These are phyloP conservation scores for Tetraodon nigroviridis DNA, from an alignment of 2,113 vertebrate genomes.

Conservation along the genomic window DNA sequence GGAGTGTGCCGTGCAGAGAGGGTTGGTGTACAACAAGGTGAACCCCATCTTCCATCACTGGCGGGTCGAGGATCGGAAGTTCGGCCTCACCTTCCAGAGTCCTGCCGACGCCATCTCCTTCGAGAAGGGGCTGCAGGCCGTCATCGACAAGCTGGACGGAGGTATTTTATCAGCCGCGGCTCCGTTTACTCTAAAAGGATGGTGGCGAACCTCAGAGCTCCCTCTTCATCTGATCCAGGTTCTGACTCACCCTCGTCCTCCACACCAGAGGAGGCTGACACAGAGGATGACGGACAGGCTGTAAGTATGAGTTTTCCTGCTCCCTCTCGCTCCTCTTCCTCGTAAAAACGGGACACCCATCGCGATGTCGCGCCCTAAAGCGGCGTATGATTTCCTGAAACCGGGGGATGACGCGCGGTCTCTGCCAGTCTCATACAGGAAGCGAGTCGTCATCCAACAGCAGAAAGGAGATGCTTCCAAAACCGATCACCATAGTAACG, in stretches of 20 bases:
- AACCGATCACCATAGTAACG: conserved; percentile 81
- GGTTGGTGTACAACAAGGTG: conserved; percentile 90
- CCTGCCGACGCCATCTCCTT: conserved; percentile 86
- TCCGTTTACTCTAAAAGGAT: background rate
- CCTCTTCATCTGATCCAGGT: conserved; percentile 63
- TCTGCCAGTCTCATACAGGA: conserved; percentile 84
- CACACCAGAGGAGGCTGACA: conserved; percentile 77
- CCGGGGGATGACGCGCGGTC: conserved; percentile 60
- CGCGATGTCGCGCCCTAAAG: background rate
- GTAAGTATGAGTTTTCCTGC: conserved; percentile 65
- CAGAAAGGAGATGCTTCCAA: conserved; percentile 85
- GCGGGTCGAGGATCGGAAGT: conserved; percentile 86
- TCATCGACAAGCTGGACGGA: conserved; percentile 82
- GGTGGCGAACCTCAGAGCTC: conserved; percentile 15
- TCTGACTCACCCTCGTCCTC: conserved; percentile 79
- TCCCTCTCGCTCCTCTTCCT: background rate
- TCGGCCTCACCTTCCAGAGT: conserved; percentile 91
- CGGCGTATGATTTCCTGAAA: conserved; percentile 5
- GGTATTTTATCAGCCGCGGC: conserved; percentile 64
- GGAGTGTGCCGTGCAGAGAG: conserved; percentile 83
- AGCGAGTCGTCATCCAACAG: conserved; percentile 89
- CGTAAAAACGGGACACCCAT: background rate
- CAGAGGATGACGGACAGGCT: conserved; percentile 76
- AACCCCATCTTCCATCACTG: conserved; percentile 95
- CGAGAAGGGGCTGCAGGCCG: conserved; percentile 81